Conservation (phyloP, 2,888 invertebrate species). For the Drosophila paranaensis region DNA sequence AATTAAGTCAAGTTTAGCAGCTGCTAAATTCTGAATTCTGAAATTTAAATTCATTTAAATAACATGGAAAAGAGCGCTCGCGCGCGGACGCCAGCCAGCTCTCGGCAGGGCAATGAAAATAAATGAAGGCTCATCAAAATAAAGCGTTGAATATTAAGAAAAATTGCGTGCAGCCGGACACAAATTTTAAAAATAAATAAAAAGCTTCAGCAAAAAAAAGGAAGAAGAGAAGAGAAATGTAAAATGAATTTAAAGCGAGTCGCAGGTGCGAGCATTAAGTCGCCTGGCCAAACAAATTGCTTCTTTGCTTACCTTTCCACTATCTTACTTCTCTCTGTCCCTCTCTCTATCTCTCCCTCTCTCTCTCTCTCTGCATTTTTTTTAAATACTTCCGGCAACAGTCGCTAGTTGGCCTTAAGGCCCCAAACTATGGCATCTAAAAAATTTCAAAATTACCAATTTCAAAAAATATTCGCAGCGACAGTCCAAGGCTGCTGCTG, state of each 20-base stretch:
- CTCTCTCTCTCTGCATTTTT: slow-evolving; percentile 40
- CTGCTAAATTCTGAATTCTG: slow-evolving; percentile 25
- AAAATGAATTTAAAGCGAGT: slow-evolving; percentile 65
- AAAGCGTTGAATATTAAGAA: slow-evolving; percentile 79
- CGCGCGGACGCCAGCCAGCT: not conserved
- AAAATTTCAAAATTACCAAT: slow-evolving; percentile 26
- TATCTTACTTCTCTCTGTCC: not conserved
- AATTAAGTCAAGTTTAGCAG: slow-evolving; percentile 36
- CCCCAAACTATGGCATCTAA: slow-evolving; percentile 1
- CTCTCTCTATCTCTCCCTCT: not conserved
- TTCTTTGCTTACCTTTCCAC: slow-evolving; percentile 36
- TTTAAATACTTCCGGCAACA: slow-evolving; percentile 40
- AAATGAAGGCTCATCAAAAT: slow-evolving; percentile 77
- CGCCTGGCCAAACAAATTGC: slow-evolving; percentile 60
- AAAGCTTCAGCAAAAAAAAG: slow-evolving; percentile 1
- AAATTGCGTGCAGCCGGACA: slow-evolving; percentile 53
- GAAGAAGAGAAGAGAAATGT: not conserved
- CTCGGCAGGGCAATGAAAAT: slow-evolving; percentile 68
- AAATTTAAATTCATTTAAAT: slow-evolving; percentile 53
- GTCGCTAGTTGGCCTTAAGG: slow-evolving; percentile 19
- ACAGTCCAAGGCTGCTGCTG: slow-evolving; percentile 45
- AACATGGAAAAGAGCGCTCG: slow-evolving; percentile 8
- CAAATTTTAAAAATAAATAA: slow-evolving; percentile 33
- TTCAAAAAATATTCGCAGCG: slow-evolving; percentile 21
- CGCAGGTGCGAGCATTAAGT: slow-evolving; percentile 65